Evolutionary conservation across 1,140 invertebrate species (phyloP).

Genomic region (Papilio dardanus): DNA sequence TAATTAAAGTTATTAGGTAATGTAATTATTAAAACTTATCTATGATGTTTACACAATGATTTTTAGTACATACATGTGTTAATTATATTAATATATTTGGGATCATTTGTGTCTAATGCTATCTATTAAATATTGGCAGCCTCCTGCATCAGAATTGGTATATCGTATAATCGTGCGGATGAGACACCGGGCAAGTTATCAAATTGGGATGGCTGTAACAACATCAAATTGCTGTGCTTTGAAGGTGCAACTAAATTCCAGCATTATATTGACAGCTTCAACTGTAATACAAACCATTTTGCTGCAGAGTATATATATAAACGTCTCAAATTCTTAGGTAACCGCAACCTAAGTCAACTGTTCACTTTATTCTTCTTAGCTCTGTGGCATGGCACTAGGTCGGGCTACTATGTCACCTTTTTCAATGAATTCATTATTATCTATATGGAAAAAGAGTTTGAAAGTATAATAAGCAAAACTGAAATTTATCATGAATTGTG

Average conservation of each 20-base stretch:
- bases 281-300: conserved; percentile 97
- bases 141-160: conserved; percentile 85
- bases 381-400: conserved; percentile 96
- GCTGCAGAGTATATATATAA: conserved; percentile 96
- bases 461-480: conserved; percentile 81
- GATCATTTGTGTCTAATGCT: not conserved
- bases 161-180: conserved; percentile 91
- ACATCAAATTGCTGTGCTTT: conserved; percentile 90
- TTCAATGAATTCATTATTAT: conserved; percentile 95
- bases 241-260: conserved; percentile 92
- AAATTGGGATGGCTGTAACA: conserved; percentile 93
- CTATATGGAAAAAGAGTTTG: conserved; percentile 91
- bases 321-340: conserved; percentile 94
- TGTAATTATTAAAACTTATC: not conserved
- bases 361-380: conserved; percentile 93
- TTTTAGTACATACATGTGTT: not conserved
- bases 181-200: conserved; percentile 73
- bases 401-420: conserved; percentile 96
- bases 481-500: conserved; percentile 78
- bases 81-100: not conserved
- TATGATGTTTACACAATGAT: not conserved
- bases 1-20: not conserved
- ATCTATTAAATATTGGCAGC: conserved; percentile 65
- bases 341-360: conserved; percentile 91
- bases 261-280: conserved; percentile 94